A percentile compares a stretch with the other conserved stretches of the same genome.
phyloP scores from a whole-genome alignment of 2,113 vertebrate species.

The Taurulus bubalis region DNA sequence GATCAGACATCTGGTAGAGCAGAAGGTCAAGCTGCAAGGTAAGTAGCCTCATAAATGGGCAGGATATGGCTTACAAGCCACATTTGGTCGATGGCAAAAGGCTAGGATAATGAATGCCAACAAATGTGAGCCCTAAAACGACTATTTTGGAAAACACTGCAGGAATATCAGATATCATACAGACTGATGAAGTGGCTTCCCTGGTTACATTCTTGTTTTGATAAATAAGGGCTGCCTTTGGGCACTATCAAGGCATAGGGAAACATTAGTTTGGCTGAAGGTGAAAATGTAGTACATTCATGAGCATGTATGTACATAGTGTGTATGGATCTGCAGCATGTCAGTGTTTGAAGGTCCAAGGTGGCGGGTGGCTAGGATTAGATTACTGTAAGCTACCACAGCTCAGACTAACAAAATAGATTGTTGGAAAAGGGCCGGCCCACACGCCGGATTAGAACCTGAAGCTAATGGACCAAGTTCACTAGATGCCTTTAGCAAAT shows the following conservation, averaged over 20 bases:
- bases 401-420: slow-evolving; percentile 76
- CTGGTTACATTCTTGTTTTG: slow-evolving; percentile 14
- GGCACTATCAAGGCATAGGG: background rate
- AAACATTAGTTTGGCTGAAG: background rate
- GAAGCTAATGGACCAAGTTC: slow-evolving; percentile 63
- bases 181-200: slow-evolving; percentile 11
- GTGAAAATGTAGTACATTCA: slow-evolving; percentile 26
- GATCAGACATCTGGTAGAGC: slow-evolving; percentile 66
- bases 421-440: slow-evolving; percentile 58
- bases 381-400: slow-evolving; percentile 79
- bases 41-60: slow-evolving; percentile 60
- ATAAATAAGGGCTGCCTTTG: slow-evolving; percentile 7
- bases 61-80: slow-evolving; percentile 43
- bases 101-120: slow-evolving; percentile 43
- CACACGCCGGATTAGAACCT: slow-evolving; percentile 65
- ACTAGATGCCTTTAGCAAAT: slow-evolving; percentile 15
- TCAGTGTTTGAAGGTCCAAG: slow-evolving; percentile 56
- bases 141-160: slow-evolving; percentile 56
- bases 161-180: slow-evolving; percentile 33
- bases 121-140: slow-evolving; percentile 48
- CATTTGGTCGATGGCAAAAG: slow-evolving; percentile 19
- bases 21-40: slow-evolving; percentile 57
- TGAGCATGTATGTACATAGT: slow-evolving; percentile 1
- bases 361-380: slow-evolving; percentile 73
- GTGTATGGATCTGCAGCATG: slow-evolving; percentile 43